These are phyloP conservation scores for Ophion ventricosus DNA, from an alignment of 2,888 invertebrate genomes.

Conservation along the genomic window DNA sequence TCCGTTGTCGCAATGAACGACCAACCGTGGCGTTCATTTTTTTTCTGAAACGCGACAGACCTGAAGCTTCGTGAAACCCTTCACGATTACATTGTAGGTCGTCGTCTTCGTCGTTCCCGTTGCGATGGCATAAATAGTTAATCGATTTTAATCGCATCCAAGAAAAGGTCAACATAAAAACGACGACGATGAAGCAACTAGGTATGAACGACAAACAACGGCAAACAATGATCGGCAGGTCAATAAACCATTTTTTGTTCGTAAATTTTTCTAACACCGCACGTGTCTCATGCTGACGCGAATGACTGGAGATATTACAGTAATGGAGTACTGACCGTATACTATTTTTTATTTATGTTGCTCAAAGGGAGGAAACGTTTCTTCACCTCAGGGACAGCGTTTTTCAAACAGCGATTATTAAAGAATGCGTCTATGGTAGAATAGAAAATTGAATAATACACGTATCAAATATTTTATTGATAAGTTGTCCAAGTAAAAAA, in stretches of 20 bases:
- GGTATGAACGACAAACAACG: constrained; percentile 48
- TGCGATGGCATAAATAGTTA: constrained; percentile 43
- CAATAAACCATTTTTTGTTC: constrained; percentile 35
- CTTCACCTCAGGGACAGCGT: background rate
- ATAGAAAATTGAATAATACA: no score
- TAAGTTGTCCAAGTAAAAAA: no score
- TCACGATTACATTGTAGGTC: constrained; percentile 53
- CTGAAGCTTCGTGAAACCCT: constrained; percentile 36
- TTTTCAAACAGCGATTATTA: background rate
- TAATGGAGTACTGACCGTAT: background rate
- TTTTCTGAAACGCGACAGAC: constrained; percentile 42
- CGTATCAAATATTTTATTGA: no score
- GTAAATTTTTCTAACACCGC: background rate
- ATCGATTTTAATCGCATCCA: constrained; percentile 51
- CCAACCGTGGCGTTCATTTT: constrained; percentile 48
- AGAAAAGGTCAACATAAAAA: constrained; percentile 13
- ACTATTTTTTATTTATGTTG: background rate
- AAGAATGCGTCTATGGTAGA: no score
- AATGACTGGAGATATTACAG: background rate
- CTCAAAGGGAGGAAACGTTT: background rate
- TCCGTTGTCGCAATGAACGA: constrained; percentile 60
- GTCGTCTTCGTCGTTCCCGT: constrained; percentile 38
- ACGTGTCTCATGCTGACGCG: constrained; percentile 2
- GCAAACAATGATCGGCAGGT: constrained; percentile 34
- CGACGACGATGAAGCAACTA: background rate